phyloP scores from a whole-genome alignment of 2,797 vertebrate genomes.

The Myiothlypis coronata region DNA sequence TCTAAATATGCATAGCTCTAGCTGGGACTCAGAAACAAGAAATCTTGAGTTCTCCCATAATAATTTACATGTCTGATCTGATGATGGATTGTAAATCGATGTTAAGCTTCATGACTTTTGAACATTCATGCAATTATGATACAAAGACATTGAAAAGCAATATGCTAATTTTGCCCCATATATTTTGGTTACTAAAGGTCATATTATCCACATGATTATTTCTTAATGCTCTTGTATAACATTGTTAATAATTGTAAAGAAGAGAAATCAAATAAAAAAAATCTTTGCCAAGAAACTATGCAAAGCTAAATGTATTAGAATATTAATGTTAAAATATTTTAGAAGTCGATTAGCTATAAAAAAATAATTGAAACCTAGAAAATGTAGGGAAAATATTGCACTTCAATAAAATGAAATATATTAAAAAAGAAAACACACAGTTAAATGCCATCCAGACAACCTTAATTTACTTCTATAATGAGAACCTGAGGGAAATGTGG shows the following conservation, averaged over 20 bases:
- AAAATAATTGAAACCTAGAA: neutral
- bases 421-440: neutral
- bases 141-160: neutral
- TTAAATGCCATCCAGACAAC: constrained; percentile 1
- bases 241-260: neutral
- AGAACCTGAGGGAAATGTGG: constrained; percentile 27
- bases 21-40: neutral
- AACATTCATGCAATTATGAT: neutral
- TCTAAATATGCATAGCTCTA: neutral
- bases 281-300: neutral
- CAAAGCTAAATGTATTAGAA: neutral
- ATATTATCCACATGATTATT: neutral
- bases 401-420: neutral
- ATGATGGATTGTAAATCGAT: neutral
- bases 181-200: neutral
- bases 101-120: neutral
- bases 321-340: constrained; percentile 7
- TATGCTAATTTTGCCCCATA: neutral
- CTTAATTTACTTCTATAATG: constrained; percentile 19
- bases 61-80: neutral
- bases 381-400: neutral
- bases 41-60: neutral
- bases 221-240: neutral
- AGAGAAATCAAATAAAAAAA: neutral
- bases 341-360: neutral